Percentiles rank a stretch among this genome's conserved stretches.
Evolutionary conservation across 2,113 vertebrate genomes (phyloP).

Genomic region (Sebastes fasciatus): DNA sequence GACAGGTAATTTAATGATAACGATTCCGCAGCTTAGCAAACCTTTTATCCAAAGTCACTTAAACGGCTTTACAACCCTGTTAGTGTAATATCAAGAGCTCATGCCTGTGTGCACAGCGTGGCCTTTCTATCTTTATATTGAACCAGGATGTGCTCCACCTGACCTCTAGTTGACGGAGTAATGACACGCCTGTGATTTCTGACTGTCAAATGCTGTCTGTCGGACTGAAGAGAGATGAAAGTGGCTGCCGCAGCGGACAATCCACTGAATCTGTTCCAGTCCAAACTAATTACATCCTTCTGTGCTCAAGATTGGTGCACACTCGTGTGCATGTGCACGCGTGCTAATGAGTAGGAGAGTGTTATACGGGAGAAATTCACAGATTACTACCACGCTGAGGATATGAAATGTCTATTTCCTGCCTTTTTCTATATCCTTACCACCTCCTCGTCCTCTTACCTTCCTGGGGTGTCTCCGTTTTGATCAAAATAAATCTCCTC

Average conservation of each 20-base stretch:
- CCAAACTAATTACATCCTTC: slow-evolving; percentile 75
- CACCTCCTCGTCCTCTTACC: slow-evolving; percentile 80
- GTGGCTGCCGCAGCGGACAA: slow-evolving; percentile 59
- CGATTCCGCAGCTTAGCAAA: slow-evolving; percentile 36
- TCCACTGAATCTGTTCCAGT: slow-evolving; percentile 80
- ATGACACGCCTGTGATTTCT: slow-evolving; percentile 64
- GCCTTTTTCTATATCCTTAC: not conserved
- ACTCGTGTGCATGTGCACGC: slow-evolving; percentile 22
- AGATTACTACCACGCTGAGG: slow-evolving; percentile 3
- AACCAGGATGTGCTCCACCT: slow-evolving; percentile 43
- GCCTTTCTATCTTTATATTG: slow-evolving; percentile 33
- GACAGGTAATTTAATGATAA: slow-evolving; percentile 69
- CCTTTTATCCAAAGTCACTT: slow-evolving; percentile 37
- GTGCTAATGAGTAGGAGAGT: slow-evolving; percentile 37
- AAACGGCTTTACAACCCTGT: slow-evolving; percentile 38
- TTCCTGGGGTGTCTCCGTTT: slow-evolving; percentile 97
- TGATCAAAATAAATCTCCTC: slow-evolving; percentile 98
- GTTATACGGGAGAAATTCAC: slow-evolving; percentile 11
- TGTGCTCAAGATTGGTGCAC: slow-evolving; percentile 22
- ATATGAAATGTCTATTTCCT: slow-evolving; percentile 18
- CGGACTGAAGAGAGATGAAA: slow-evolving; percentile 66
- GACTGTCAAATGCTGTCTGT: slow-evolving; percentile 69
- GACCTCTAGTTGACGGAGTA: slow-evolving; percentile 62
- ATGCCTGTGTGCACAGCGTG: slow-evolving; percentile 6
- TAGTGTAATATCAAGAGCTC: slow-evolving; percentile 31